Base-by-base conservation (phyloP, 2,797 vertebrate genomes). In the Chrysocyon brachyurus region DNA sequence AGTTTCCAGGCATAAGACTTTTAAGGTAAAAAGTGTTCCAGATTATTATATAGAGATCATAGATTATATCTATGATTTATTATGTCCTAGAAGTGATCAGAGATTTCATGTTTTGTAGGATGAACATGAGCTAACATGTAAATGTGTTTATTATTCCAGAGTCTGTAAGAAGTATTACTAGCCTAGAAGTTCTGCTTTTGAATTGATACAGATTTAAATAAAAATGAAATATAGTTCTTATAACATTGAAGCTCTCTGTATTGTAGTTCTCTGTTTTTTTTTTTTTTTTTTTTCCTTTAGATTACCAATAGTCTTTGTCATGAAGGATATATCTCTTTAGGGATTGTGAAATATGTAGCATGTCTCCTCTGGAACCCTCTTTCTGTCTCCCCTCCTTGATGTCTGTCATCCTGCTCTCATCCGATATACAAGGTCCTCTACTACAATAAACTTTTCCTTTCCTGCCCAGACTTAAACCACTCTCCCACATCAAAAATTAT, bases 171-270 rank as follows among this genome's bases (percentile, higher is more conserved):
- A 61, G 49, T 96, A 87, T 88, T 68, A 70, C 24, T 61, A 83
- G 19, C 54, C 49, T 88, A 72, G 21, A 89, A 91, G 21, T 70
- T 94, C 73, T 83, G 85, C 40, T 88, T 96, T 95, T 36, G 26
- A 86, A 95, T 16, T 86, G 12, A 82, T 64, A 94, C 73, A 49
- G 7, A 82, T 81, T 87, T 84, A 92, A 87, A 87, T 90, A 85
- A 92, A 95, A 96, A 75, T 56, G 31, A 90, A 92, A 95, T 70
- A 26, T 85, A 83, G 22, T 66, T 24, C 26, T n/a, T 49, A 31
- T 46, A 83, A 16, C 79, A 92, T 57, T 56, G 33, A 88, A 79
- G 31, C 22, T 59, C 17, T 79, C 28, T 70, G 59, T 72, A 66
- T n/a, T 66, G 28, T 31, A n/a, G 63, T 33, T 46, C 9, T 68